Base-by-base conservation (phyloP, 1,140 invertebrate species). In the Lineus longissimus region DNA sequence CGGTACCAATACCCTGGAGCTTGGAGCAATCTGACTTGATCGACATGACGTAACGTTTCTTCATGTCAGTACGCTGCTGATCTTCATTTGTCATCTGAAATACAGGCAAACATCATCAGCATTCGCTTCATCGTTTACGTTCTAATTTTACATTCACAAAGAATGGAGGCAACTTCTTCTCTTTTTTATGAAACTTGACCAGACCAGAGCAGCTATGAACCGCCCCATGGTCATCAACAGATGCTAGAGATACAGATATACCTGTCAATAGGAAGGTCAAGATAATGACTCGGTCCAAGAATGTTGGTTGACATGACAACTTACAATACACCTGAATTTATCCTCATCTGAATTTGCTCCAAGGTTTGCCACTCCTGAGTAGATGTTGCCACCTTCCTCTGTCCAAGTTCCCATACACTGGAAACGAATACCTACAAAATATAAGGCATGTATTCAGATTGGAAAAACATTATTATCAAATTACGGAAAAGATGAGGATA, bases 1-100 rank as follows among this genome's bases (percentile, higher is more conserved):
- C 82, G 61, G 93, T 90, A 81, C 97, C 94, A 0, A 93, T 90
- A 19, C 92, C 95, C 81, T 95, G 76, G 9, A 81, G 67, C 1
- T 55, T 70, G 7, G 65, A 65, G 56, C 79, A 81, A 17, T 75
- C 71, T 19, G 78, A 72, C 66, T 74, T 78, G n/a, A 75, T 58
- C 36, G 77, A 79, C 75, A 79, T 78, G 9, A 70, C 71, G 72
- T 76, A 81, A 17, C 73, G 63, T 7, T 74, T 69, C 54, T 74
- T 74, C 63, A 80, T 81, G 54, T 77, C 72, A 45, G 67, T 69
- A 40, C 73, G 70, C 58, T 80, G 76, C 65, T 81, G 79, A 64
- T 81, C 75, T 59, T 70, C 73, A 51, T 73, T 67, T 2, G 80
- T 81, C 71, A 81, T 70, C 79, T 81, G 63, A 33, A 55, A 29